These are phyloP conservation scores for Notechis scutatus DNA, from an alignment of 2,113 vertebrate genomes.

Conservation along the genomic window DNA sequence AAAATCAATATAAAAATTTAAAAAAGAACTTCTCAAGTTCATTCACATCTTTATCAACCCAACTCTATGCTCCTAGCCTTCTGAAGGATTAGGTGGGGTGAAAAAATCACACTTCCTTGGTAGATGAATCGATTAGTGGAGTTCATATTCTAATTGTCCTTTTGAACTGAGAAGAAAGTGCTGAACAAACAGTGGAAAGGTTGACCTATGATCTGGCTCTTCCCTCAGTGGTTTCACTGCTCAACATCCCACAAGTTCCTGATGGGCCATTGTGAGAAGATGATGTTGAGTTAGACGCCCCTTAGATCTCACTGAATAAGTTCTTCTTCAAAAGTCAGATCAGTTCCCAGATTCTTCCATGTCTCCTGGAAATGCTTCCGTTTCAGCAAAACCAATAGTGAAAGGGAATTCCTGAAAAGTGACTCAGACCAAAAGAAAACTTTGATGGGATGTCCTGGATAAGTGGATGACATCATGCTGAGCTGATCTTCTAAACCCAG, in stretches of 20 bases:
- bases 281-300: background rate
- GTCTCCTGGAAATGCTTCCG: background rate
- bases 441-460: background rate
- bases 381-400: background rate
- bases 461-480: background rate
- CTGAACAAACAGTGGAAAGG: background rate
- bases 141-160: background rate
- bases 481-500: background rate
- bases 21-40: background rate
- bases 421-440: background rate
- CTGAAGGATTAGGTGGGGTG: background rate
- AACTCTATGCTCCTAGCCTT: background rate
- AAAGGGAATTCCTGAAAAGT: background rate
- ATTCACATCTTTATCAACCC: background rate
- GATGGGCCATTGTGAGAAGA: background rate
- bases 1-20: too few relatives aligned
- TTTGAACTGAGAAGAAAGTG: background rate
- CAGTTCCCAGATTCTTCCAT: background rate
- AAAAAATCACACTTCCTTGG: too few relatives aligned
- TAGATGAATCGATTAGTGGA: background rate
- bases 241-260: background rate
- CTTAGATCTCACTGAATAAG: background rate
- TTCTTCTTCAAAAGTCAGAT: background rate
- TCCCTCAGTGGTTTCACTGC: too few relatives aligned
- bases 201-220: background rate